A percentile compares a stretch with the other conserved stretches of the same genome.
phyloP scores from a whole-genome alignment of 2,797 vertebrate species.

The Mus spretus region DNA sequence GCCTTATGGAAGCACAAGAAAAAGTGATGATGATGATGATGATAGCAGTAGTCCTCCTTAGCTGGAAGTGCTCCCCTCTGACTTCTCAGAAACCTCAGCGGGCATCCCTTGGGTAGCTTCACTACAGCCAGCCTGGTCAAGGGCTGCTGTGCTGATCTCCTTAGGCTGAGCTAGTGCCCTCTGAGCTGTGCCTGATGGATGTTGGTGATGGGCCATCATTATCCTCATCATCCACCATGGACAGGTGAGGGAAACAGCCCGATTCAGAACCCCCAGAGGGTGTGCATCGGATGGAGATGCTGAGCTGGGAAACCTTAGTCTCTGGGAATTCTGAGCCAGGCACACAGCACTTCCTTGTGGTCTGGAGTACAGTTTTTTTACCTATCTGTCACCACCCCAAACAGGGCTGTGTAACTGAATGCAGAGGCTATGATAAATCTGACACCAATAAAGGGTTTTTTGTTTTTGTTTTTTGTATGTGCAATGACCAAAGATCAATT shows the following conservation, averaged over 20 bases:
- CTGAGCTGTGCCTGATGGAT: neutral
- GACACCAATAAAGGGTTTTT: neutral
- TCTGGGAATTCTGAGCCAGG: neutral
- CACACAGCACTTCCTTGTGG: accelerated
- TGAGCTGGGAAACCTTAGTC: neutral
- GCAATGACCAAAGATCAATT: neutral
- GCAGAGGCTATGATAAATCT: too few relatives aligned
- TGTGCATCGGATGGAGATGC: accelerated
- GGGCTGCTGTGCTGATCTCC: neutral
- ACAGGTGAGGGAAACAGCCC: neutral
- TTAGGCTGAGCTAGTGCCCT: too few relatives aligned
- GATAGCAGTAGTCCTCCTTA: neutral
- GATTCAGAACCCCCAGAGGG: accelerated
- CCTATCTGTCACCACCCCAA: neutral
- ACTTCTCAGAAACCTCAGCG: neutral
- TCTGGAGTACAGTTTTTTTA: neutral
- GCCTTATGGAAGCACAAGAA: accelerated
- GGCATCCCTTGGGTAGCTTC: neutral
- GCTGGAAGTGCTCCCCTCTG: neutral
- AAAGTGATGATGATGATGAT: neutral
- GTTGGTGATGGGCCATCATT: neutral
- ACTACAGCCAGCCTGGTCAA: neutral
- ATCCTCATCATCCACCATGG: neutral
- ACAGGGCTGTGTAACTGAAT: neutral
- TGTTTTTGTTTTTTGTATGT: too few relatives aligned